Percentiles rank a stretch among this genome's conserved stretches.
phyloP scores from a whole-genome alignment of 2,113 vertebrate species.

The Azemiops feae region DNA sequence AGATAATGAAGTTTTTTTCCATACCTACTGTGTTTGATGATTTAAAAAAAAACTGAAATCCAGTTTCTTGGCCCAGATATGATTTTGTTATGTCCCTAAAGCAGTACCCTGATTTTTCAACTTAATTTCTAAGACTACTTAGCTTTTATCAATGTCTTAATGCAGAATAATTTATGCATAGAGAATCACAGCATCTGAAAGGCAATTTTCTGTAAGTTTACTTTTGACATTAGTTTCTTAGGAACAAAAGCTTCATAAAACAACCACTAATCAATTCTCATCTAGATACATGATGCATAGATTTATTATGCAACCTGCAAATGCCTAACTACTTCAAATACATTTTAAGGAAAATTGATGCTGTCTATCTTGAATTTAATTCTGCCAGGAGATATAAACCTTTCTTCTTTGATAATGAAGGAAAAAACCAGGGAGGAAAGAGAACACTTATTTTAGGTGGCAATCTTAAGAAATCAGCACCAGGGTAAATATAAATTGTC shows the following conservation, averaged over 20 bases:
- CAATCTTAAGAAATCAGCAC: not conserved
- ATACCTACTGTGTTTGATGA: not conserved
- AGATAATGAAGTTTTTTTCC: not conserved
- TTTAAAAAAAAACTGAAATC: not conserved
- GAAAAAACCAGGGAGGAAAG: not conserved
- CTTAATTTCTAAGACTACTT: conserved; percentile 6
- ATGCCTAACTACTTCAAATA: not conserved
- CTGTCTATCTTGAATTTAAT: not conserved
- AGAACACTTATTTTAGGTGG: not conserved
- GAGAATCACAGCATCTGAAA: not conserved
- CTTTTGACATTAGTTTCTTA: not conserved
- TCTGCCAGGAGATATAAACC: not conserved
- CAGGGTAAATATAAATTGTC: not conserved
- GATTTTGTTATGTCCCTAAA: rapidly evolving
- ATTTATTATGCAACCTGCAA: not conserved
- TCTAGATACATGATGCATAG: conserved; percentile 19
- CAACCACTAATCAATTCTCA: not conserved
- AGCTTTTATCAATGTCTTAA: not conserved
- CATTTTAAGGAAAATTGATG: not conserved
- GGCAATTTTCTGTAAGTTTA: not conserved
- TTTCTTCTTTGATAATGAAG: not conserved
- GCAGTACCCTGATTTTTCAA: conserved; percentile 8
- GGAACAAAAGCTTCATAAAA: conserved; percentile 7
- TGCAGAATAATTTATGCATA: not conserved
- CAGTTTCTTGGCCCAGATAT: not conserved